Evolutionary conservation across 2,888 invertebrate species (phyloP), one percentile per base, ranked within the genome.

Genomic region (Oegoconia quadripuncta): DNA sequence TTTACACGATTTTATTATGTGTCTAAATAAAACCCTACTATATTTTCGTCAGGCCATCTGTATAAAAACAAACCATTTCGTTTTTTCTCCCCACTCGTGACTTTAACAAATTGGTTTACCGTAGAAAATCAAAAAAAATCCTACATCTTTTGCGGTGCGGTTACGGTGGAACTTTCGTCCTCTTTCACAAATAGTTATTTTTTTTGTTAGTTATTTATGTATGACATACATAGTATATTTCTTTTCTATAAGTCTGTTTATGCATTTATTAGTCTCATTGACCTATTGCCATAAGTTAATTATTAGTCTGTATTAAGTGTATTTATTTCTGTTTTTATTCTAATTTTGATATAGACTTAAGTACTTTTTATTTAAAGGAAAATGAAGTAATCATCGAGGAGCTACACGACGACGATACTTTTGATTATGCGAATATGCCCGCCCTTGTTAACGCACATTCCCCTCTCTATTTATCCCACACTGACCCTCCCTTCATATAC

Each of bases 181-280:
- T n/a, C n/a, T n/a, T n/a, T n/a, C n/a, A n/a, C n/a, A n/a, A 11
- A 4, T 36, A 22, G 28, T 17, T 15, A 29, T 17, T 12, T 40
- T 36, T 30, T 48, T 48, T 41, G 34, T 37, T 43, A 35, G 9
- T 25, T 17, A 33, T n/a, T n/a, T 33, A 33, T 33, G 2, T 27
- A 13, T 27, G 8, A 27, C 11, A 8, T 37, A 28, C 41, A 31
- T 36, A 37, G 27, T 41, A 46, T 15, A 15, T 8, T 30, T 16
- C 16, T 1, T 29, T 46, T 27, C 26, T n/a, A 55, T 55, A 75
- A 81, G 80, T 80, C 78, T 86, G 77, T 70, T 59, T 56, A 56
- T 73, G 83, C 84, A 84, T 84, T 84, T 86, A 83, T 64, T 78
- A n/a, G n/a, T n/a, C n/a, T n/a, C n/a, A n/a, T n/a, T n/a, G n/a